These are phyloP conservation scores for Gambusia affinis DNA, from an alignment of 2,113 vertebrate species.

Conservation along the genomic window DNA sequence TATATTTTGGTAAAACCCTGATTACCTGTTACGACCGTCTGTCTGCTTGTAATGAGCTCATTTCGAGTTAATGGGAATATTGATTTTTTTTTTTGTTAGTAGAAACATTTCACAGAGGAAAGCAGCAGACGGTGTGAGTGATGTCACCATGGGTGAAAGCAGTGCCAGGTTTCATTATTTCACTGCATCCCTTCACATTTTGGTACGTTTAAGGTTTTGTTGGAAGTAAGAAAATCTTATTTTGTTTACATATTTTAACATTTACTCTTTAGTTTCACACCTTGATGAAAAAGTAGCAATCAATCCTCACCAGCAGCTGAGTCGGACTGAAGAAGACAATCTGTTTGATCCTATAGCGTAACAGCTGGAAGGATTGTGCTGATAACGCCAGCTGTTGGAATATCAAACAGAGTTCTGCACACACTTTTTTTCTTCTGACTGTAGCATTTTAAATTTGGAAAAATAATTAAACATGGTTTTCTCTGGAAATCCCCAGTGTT, in stretches of 20 bases:
- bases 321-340: too few relatives aligned
- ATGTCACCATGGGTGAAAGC: too few relatives aligned
- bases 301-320: background rate
- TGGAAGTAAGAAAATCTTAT: background rate
- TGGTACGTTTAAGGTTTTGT: background rate
- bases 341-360: background rate
- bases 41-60: background rate
- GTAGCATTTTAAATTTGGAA: too few relatives aligned
- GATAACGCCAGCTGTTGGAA: too few relatives aligned
- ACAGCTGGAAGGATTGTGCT: background rate
- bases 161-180: background rate
- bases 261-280: background rate
- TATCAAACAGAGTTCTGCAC: background rate
- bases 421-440: background rate
- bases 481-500: background rate
- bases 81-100: background rate
- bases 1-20: background rate
- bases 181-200: background rate
- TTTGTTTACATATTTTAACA: background rate
- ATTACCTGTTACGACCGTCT: background rate
- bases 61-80: background rate
- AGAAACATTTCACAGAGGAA: background rate
- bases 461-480: background rate
- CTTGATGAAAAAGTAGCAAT: background rate
- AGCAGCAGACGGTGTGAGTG: background rate